Conservation (phyloP, 2,888 invertebrate genomes). For the Xestia sexstrigata region DNA sequence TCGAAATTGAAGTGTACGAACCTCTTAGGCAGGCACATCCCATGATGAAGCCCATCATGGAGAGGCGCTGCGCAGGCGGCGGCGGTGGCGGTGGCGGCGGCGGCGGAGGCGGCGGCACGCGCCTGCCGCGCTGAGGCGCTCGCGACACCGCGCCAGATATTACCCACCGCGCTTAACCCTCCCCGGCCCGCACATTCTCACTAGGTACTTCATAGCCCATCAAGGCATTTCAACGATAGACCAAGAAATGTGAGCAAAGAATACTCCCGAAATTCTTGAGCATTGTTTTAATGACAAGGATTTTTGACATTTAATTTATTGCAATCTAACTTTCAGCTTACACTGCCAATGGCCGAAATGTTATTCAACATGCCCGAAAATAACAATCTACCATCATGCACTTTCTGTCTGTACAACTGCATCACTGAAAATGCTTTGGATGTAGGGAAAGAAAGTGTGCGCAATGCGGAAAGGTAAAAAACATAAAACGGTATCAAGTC, state of each 20-base stretch:
- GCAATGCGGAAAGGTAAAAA: slow-evolving; percentile 62
- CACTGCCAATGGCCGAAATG: slow-evolving; percentile 10
- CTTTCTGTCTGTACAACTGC: slow-evolving; percentile 30
- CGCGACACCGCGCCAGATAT: slow-evolving; percentile 83
- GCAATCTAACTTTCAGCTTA: not conserved
- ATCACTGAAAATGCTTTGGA: slow-evolving; percentile 23
- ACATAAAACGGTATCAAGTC: slow-evolving; percentile 43
- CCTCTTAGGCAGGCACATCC: slow-evolving; percentile 98
- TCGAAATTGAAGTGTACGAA: slow-evolving; percentile 71
- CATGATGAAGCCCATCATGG: slow-evolving; percentile 98
- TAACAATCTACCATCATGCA: slow-evolving; percentile 26
- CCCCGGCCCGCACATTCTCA: slow-evolving; percentile 74
- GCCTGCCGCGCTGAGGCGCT: slow-evolving; percentile 84
- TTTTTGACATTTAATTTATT: slow-evolving; percentile 36
- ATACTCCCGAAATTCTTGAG: slow-evolving; percentile 24
- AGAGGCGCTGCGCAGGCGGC: slow-evolving; percentile 82
- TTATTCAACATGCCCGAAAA: slow-evolving; percentile 20
- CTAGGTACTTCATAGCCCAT: slow-evolving; percentile 61
- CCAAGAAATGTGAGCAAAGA: slow-evolving; percentile 27
- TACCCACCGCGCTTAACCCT: slow-evolving; percentile 81
- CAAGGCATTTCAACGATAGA: slow-evolving; percentile 56
- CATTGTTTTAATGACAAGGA: slow-evolving; percentile 41
- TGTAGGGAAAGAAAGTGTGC: slow-evolving; percentile 46
- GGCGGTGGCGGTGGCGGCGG: slow-evolving; percentile 79
- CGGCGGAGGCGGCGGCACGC: slow-evolving; percentile 87